A percentile compares a stretch with the other conserved stretches of the same genome.
These are phyloP conservation scores for Ibidorhyncha struthersii DNA, from an alignment of 2,113 vertebrate genomes.

Conservation along the genomic window DNA sequence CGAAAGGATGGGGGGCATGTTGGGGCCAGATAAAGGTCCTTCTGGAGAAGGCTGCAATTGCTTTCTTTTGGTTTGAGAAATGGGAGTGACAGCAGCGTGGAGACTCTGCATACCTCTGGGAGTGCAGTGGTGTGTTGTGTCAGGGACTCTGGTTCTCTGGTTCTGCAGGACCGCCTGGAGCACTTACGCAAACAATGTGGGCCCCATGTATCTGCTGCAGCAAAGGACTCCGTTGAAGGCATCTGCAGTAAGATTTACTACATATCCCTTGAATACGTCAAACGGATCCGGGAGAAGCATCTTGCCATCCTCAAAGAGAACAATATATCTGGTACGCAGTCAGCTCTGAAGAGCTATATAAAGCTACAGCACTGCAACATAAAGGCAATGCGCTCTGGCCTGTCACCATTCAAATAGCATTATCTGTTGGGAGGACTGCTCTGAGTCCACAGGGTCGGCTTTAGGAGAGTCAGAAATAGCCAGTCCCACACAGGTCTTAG, in stretches of 20 bases:
- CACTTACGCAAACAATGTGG: constrained; percentile 95
- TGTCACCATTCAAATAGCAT: not conserved
- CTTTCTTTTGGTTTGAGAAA: not conserved
- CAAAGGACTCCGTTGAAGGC: constrained; percentile 96
- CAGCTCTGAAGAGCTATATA: not conserved
- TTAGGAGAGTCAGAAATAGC: not conserved
- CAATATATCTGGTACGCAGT: constrained; percentile 81
- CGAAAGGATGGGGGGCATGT: not conserved
- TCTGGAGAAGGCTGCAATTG: not conserved
- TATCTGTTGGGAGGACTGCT: not conserved
- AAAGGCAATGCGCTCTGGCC: not conserved
- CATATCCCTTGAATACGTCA: constrained; percentile 93
- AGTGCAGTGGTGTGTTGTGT: not conserved
- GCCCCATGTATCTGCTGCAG: constrained; percentile 90
- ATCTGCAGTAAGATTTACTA: constrained; percentile 98
- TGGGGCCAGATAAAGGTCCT: not conserved
- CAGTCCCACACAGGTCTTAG: not conserved
- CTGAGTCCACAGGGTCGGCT: not conserved
- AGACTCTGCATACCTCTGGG: not conserved
- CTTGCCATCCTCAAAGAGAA: constrained; percentile 88
- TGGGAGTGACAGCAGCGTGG: not conserved
- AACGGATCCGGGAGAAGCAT: constrained; percentile 90
- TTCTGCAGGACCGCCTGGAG: constrained; percentile 91
- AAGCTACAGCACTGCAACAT: not conserved
- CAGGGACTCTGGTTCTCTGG: not conserved